phyloP scores from a whole-genome alignment of 30 jellyfish, hydroid and myxozoan genomes.

The Phacellophora camtschatica region DNA sequence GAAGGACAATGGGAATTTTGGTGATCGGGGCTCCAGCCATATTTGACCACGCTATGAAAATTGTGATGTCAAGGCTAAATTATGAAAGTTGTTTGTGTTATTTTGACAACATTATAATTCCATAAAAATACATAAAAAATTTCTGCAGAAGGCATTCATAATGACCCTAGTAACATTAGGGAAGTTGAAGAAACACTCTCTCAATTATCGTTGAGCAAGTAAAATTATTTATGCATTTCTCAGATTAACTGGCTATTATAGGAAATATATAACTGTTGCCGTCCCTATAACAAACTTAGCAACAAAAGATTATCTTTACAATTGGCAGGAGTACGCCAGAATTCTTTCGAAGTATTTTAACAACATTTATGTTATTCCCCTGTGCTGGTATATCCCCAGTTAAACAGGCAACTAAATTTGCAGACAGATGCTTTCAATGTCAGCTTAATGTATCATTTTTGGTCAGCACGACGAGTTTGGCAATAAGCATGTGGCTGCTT shows the following conservation, averaged over 20 bases:
- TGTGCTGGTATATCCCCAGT: slow-evolving; percentile 53
- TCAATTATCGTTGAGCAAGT: background rate
- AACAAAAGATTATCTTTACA: slow-evolving; percentile 2
- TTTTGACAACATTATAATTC: background rate
- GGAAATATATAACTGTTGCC: slow-evolving; percentile 35
- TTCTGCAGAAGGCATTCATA: background rate
- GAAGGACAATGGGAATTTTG: background rate
- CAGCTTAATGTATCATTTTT: slow-evolving; percentile 50
- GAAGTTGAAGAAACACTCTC: background rate
- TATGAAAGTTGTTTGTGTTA: background rate
- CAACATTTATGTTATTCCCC: slow-evolving; percentile 31
- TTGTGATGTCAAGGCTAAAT: background rate
- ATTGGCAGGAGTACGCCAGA: slow-evolving; percentile 11
- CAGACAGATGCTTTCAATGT: slow-evolving; percentile 40
- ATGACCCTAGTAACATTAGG: background rate
- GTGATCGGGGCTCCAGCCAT: slow-evolving; percentile 11
- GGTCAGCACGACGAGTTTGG: slow-evolving; percentile 27
- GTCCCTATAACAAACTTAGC: slow-evolving; percentile 41
- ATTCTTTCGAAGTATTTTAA: slow-evolving; percentile 11
- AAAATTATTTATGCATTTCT: background rate
- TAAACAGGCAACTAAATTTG: slow-evolving; percentile 24
- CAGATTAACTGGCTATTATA: slow-evolving; percentile 51
- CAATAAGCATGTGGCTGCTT: slow-evolving; percentile 24
- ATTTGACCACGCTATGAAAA: background rate
- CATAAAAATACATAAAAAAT: background rate